Evolutionary conservation across 2,113 vertebrate species (phyloP).

Genomic region (Jaculus jaculus): DNA sequence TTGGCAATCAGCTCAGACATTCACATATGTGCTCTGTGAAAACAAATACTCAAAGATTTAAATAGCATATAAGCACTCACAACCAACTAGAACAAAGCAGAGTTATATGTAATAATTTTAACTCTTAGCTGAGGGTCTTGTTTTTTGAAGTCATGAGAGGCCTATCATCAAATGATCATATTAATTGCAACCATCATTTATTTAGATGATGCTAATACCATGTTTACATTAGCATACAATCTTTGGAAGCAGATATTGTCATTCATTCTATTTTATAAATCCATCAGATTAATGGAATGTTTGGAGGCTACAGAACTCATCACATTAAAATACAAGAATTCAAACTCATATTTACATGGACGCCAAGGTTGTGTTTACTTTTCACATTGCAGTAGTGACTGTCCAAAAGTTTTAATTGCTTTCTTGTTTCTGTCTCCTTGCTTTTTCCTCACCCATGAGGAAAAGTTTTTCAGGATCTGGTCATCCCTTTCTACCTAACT

Average conservation of each 20-base stretch:
- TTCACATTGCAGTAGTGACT: neutral
- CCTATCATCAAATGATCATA: neutral
- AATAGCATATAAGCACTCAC: constrained; percentile 6
- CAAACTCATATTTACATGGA: neutral
- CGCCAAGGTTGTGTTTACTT: neutral
- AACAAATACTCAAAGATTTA: constrained; percentile 4
- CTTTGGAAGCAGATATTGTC: neutral
- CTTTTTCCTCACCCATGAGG: neutral
- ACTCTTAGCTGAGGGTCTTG: neutral
- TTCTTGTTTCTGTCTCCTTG: constrained; percentile 21
- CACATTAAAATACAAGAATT: neutral
- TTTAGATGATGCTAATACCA: neutral
- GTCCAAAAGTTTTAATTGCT: neutral
- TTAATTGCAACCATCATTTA: neutral
- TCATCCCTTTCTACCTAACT: neutral
- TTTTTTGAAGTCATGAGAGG: neutral
- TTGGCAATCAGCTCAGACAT: neutral
- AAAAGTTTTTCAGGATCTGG: constrained; percentile 5
- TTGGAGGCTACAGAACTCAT: neutral
- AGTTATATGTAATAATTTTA: neutral
- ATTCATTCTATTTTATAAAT: neutral
- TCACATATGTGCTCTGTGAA: neutral
- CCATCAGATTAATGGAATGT: constrained; percentile 6
- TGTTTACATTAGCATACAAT: neutral
- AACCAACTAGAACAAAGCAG: constrained; percentile 27